phyloP scores from a whole-genome alignment of 2,113 vertebrate genomes.

The Hiodon tergisus region DNA sequence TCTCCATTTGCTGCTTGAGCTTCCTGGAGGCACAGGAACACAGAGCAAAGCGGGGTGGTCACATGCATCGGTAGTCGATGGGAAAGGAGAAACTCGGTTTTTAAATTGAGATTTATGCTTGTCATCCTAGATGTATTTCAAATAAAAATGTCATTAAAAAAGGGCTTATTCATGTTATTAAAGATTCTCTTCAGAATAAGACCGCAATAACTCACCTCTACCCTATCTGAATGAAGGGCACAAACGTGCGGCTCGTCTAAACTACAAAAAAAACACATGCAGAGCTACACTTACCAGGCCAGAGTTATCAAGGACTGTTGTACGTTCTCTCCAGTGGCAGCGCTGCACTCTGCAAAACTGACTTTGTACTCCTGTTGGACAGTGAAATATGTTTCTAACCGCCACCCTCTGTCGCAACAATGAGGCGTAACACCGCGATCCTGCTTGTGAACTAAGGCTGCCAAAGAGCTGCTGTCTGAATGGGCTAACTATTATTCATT shows the following conservation, averaged over 20 bases:
- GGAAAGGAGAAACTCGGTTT: not conserved
- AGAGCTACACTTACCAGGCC: slow-evolving; percentile 65
- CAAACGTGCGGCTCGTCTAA: not conserved
- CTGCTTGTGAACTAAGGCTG: no score
- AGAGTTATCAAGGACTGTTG: slow-evolving; percentile 66
- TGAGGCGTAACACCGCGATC: no score
- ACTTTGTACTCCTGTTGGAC: slow-evolving; percentile 69
- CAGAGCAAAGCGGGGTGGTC: slow-evolving; percentile 3
- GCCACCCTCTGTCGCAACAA: no score
- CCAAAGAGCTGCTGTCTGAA: no score
- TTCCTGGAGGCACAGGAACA: slow-evolving; percentile 55
- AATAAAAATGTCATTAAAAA: no score
- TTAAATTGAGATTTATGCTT: not conserved
- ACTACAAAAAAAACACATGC: not conserved
- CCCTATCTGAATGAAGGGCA: not conserved
- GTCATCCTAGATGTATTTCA: not conserved
- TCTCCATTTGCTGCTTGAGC: slow-evolving; percentile 60
- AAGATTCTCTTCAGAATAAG: no score
- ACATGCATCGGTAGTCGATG: not conserved
- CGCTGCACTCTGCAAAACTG: slow-evolving; percentile 83
- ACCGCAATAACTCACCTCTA: not conserved
- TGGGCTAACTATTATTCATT: no score
- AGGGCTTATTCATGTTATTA: no score
- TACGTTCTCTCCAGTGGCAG: slow-evolving; percentile 78
- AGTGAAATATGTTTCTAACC: no score